Evolutionary conservation across 2,888 invertebrate species (phyloP).

Genomic region (Diplolepis rosae): DNA sequence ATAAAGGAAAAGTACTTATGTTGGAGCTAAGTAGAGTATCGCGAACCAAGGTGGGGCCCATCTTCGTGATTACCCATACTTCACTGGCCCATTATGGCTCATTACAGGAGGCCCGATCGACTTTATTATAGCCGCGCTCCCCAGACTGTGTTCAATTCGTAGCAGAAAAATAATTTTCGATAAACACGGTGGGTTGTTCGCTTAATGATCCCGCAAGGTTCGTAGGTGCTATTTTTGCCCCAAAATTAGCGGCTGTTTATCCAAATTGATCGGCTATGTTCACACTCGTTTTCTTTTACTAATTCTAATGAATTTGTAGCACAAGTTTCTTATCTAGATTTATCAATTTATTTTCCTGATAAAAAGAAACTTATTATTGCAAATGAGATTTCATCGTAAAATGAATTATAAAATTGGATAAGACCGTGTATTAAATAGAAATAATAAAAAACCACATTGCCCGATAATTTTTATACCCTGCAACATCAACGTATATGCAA

Average conservation of each 20-base stretch:
- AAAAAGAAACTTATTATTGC: no score
- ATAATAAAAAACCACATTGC: conserved; percentile 1
- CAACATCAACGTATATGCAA: conserved; percentile 35
- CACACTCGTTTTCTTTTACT: conserved; percentile 64
- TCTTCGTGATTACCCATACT: conserved; percentile 70
- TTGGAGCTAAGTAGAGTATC: conserved; percentile 40
- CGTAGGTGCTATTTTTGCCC: conserved; percentile 59
- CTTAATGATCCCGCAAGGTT: conserved; percentile 45
- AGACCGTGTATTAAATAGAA: conserved; percentile 4
- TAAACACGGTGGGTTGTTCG: conserved; percentile 53
- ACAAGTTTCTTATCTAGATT: not conserved
- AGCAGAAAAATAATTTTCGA: conserved; percentile 64
- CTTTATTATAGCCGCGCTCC: conserved; percentile 63
- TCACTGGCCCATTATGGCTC: conserved; percentile 71
- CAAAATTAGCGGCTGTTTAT: conserved; percentile 68
- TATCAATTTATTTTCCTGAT: no score
- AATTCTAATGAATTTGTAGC: conserved; percentile 29
- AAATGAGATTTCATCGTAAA: no score
- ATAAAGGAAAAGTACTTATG: conserved; percentile 43
- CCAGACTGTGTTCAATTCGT: conserved; percentile 41
- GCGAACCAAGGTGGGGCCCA: conserved; percentile 51
- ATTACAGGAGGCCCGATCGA: conserved; percentile 70
- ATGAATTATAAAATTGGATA: no score
- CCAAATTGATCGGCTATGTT: conserved; percentile 70
- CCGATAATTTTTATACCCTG: conserved; percentile 25